Evolutionary conservation across 1,140 invertebrate species (phyloP), one percentile per base, ranked within the genome.

Genomic region (Arion vulgaris): DNA sequence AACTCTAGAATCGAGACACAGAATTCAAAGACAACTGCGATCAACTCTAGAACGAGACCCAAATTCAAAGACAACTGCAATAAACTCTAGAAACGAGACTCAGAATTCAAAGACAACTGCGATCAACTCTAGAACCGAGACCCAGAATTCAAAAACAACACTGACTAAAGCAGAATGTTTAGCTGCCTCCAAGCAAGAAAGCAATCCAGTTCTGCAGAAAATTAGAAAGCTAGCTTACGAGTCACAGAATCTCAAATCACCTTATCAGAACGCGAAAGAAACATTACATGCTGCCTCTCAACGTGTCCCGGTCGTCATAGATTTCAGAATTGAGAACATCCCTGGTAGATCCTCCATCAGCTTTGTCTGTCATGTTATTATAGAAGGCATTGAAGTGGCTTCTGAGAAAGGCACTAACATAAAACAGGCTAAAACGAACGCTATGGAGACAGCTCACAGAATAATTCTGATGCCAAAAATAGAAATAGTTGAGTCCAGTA

Each of bases 401-500:
- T 45, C 78, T 36, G 89, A 85, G n/a, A 57, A 73, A 49, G 86
- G 77, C 0, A 34, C 79, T 17, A 85, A 74, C 26, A 89, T 89
- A 53, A 89, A 88, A 74, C 49, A 74, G 0, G 87, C 90, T 28
- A 91, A 89, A 75, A 83, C 85, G 26, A 84, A 87, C 17, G 89
- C 90, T 26, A 89, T 82, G 83, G 73, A 86, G 34, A 86, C 86
- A 66, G 88, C 87, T 45, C 39, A 89, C 17, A 51, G 87, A 45
- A 45, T 85, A 23, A 81, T 90, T 26, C 66, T 68, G 19, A 87
- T 83, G 68, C 85, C 84, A 39, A 84, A 77, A 69, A 38, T 88
- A 7, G 82, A 83, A 53, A 80, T 91, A 51, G 80, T 83, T 15
- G 39, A 75, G 32, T 57, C 81, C 23, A 82, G 87, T 62, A n/a